Conservation (phyloP, 2,113 vertebrate species). For the Ellobius talpinus region DNA sequence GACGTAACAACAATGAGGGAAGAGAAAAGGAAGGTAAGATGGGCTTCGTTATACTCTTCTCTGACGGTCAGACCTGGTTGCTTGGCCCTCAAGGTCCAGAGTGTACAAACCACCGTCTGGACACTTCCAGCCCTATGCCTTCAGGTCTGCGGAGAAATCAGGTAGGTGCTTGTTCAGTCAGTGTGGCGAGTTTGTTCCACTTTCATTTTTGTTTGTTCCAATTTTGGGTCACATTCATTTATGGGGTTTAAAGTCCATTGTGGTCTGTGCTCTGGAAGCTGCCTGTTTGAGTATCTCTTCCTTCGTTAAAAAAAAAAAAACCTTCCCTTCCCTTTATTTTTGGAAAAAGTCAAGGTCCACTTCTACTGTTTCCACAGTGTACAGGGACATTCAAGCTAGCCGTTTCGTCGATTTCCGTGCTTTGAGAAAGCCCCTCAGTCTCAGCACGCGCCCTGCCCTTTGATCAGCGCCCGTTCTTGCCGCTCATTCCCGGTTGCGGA, state of each 20-base stretch:
- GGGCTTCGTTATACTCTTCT: background rate
- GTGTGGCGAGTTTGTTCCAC: background rate
- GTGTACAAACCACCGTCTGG: too few relatives aligned
- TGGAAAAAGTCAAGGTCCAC: constrained; percentile 6
- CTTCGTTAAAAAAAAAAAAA: too few relatives aligned
- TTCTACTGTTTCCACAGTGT: background rate
- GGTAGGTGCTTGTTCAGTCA: background rate
- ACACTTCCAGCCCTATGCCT: background rate
- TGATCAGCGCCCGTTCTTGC: accelerated
- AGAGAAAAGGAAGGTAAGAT: background rate
- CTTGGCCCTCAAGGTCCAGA: background rate
- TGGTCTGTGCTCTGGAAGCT: background rate
- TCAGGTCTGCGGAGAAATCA: background rate
- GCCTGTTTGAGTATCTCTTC: background rate
- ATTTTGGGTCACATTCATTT: background rate
- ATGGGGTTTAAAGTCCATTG: background rate
- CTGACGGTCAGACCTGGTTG: background rate
- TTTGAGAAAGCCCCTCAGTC: background rate
- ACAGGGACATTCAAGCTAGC: background rate
- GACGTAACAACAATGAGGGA: background rate
- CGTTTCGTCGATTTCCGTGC: background rate
- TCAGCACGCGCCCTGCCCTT: background rate
- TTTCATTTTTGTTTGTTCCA: too few relatives aligned
- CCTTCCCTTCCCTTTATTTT: background rate
- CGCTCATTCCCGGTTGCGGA: accelerated